Conservation (phyloP, 2,113 vertebrate genomes). For the Siniperca chuatsi region DNA sequence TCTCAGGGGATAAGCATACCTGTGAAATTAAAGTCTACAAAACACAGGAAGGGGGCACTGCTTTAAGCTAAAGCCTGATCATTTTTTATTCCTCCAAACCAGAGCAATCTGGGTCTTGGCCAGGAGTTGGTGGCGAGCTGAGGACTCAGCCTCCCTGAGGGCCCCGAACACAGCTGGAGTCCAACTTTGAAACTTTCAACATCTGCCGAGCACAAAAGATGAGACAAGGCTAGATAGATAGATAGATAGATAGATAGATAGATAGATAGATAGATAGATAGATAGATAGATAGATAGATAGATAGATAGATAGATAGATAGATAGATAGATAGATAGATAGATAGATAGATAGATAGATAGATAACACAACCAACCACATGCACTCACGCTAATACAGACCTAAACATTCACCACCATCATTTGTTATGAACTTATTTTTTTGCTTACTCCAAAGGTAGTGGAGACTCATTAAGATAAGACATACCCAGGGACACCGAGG, state of each 20-base stretch:
- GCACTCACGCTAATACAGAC: neutral
- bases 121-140: slow-evolving; percentile 23
- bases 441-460: slow-evolving; percentile 44
- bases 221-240: neutral
- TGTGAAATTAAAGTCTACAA: slow-evolving; percentile 36
- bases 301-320: neutral
- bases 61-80: neutral
- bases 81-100: neutral
- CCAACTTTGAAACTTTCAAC: slow-evolving; percentile 30
- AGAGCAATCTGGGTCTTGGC: slow-evolving; percentile 1
- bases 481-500: slow-evolving; percentile 46
- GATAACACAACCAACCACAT: neutral
- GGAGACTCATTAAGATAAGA: slow-evolving; percentile 63
- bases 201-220: neutral
- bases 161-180: neutral
- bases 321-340: neutral
- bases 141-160: slow-evolving; percentile 16
- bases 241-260: neutral
- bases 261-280: neutral
- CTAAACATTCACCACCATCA: slow-evolving; percentile 12
- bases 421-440: slow-evolving; percentile 23
- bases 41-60: slow-evolving; percentile 7
- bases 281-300: neutral
- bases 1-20: slow-evolving; percentile 18
- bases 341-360: neutral